phyloP scores from a whole-genome alignment of 1,140 invertebrate genomes.

The Polypedilum vanderplanki region DNA sequence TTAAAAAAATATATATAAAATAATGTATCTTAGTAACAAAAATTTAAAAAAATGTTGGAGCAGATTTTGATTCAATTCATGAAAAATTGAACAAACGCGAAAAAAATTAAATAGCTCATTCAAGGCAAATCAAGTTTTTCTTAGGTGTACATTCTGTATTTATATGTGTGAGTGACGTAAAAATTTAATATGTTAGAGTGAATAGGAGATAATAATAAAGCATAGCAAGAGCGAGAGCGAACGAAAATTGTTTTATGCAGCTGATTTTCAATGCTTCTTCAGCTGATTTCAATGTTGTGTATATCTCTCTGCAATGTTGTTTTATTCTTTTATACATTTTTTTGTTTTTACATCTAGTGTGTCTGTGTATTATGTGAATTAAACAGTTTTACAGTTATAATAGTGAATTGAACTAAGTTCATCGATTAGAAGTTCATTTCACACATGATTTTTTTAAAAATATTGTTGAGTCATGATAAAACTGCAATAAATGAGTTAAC shows the following conservation, averaged over 20 bases:
- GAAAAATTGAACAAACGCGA: background rate
- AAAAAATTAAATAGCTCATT: slow-evolving; percentile 7
- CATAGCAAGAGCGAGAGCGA: background rate
- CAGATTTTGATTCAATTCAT: background rate
- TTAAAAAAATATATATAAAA: background rate
- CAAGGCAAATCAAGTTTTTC: slow-evolving; percentile 12
- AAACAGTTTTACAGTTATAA: too few species aligned
- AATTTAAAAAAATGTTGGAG: background rate
- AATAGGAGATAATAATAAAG: background rate
- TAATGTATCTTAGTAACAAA: background rate
- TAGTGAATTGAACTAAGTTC: too few species aligned
- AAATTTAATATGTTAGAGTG: background rate
- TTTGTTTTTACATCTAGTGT: too few species aligned
- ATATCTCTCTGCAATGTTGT: background rate
- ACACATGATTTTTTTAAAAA: too few species aligned
- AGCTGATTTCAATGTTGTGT: background rate
- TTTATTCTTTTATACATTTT: too few species aligned
- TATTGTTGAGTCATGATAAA: too few species aligned
- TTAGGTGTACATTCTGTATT: background rate
- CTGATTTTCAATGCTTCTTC: background rate
- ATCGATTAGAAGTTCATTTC: too few species aligned
- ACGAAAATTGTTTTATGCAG: slow-evolving; percentile 13
- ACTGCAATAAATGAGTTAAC: too few species aligned
- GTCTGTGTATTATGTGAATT: too few species aligned
- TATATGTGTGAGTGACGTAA: slow-evolving; percentile 1